These are phyloP conservation scores for Mohoua ochrocephala DNA, from an alignment of 2,113 vertebrate genomes.

Conservation along the genomic window DNA sequence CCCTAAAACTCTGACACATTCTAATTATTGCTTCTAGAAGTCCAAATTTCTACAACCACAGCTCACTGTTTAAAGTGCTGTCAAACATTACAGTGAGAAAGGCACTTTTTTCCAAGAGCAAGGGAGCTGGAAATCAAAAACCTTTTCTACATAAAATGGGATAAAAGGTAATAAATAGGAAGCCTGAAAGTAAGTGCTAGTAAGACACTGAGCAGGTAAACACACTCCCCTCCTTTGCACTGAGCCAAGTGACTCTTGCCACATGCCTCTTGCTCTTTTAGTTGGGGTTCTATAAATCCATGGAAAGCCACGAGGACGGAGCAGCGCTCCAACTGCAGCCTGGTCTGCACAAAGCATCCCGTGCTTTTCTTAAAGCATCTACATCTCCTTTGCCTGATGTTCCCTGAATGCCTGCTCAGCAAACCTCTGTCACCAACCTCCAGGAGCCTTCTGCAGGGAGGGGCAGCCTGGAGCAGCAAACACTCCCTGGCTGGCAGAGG, in stretches of 20 bases:
- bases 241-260: not conserved
- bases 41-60: slow-evolving; percentile 33
- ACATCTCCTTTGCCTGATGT: not conserved
- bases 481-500: not conserved
- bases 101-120: not conserved
- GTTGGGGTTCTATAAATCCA: not conserved
- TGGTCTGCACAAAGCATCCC: not conserved
- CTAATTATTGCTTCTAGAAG: slow-evolving; percentile 26
- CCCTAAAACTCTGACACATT: slow-evolving; percentile 38
- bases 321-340: not conserved
- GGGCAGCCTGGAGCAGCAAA: not conserved
- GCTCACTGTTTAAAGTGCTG: slow-evolving; percentile 28
- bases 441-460: not conserved
- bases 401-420: not conserved
- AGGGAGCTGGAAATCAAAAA: not conserved
- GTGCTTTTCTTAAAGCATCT: not conserved
- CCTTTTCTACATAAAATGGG: not conserved
- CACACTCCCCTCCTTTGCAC: not conserved
- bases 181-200: not conserved
- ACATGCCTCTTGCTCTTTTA: not conserved
- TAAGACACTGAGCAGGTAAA: not conserved
- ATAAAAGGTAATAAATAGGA: not conserved
- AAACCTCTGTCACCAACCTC: not conserved
- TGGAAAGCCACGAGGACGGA: fast-evolving
- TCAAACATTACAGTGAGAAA: slow-evolving; percentile 2